Evolutionary conservation across 2,113 vertebrate genomes (phyloP), one percentile per base, ranked within the genome.

Genomic region (Todiramphus saurophagus): DNA sequence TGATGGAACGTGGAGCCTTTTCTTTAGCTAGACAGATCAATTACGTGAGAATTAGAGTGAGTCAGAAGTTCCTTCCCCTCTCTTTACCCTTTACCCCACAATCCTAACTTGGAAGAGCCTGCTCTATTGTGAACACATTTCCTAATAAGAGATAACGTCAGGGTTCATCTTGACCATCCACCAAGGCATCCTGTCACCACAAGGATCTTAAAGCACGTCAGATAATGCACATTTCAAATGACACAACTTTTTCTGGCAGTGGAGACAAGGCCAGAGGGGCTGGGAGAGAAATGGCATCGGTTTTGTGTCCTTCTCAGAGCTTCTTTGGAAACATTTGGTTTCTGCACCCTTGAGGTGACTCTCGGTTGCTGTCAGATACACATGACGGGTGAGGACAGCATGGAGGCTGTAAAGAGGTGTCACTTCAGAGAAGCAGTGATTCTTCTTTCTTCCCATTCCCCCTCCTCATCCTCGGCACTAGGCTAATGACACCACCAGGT

Each of bases 401-500:
- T 4, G 59, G 60, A 27, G 63, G 39, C 19, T 77, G 64, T 86
- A 87, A 90, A 92, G 81, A 87, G 64, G 86, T 73, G 87, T 72
- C 83, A 73, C 62, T 33, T 33, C n/a, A 85, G 55, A 78, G 90
- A 85, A 87, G 70, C 50, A 78, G 83, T 21, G 55, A 89, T 89
- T 73, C 89, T 55, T 83, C 88, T 81, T 73, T 77, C 89, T 81
- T 84, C 60, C 48, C 50, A 5, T 37, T 75, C 43, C 87, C 59
- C 33, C 69, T 96, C 89, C 83, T 93, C 87, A 68, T 68, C 92
- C 68, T 62, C n/a, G 0, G 53, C 39, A 18, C 86, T 13, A 37
- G 50, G 64, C 83, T 94, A 94, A 94, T 69, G 90, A 84, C 90
- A 91, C 80, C 31, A 0, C 62, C 92, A 82, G 90, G 86, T 87